Evolutionary conservation across 2,113 vertebrate genomes (phyloP).

Genomic region (Panurus biarmicus): DNA sequence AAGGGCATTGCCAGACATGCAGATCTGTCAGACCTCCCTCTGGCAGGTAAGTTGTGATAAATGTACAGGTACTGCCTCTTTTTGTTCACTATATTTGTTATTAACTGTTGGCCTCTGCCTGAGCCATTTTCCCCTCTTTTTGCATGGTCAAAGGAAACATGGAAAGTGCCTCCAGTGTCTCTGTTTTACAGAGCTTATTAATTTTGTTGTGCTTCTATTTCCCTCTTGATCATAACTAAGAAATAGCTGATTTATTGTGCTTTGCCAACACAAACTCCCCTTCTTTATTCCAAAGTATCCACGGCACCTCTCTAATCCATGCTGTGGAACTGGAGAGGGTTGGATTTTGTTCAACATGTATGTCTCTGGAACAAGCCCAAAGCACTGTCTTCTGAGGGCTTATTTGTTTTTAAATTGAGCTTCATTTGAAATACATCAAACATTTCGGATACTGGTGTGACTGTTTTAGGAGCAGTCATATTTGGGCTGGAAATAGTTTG

Average conservation of each 20-base stretch:
- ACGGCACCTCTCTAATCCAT: not conserved
- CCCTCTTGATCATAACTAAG: not conserved
- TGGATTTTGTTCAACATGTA: not conserved
- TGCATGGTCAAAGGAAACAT: not conserved
- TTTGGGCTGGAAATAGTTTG: slow-evolving; percentile 11
- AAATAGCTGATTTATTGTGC: not conserved
- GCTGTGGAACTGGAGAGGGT: not conserved
- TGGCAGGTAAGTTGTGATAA: slow-evolving; percentile 61
- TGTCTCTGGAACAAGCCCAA: not conserved
- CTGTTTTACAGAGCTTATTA: not conserved
- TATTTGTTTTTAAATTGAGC: slow-evolving; percentile 46
- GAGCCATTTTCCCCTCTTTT: not conserved
- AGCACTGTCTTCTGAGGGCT: slow-evolving; percentile 4
- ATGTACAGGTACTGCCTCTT: not conserved
- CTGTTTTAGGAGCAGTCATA: slow-evolving; percentile 8
- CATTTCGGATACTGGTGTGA: not conserved
- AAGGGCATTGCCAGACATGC: slow-evolving; percentile 48
- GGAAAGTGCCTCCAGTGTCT: not conserved
- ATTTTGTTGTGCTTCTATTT: not conserved
- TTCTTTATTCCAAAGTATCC: not conserved
- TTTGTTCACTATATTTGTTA: not conserved
- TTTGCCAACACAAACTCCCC: slow-evolving; percentile 33
- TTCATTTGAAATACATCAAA: slow-evolving; percentile 42
- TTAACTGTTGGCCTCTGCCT: not conserved
- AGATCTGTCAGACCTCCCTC: slow-evolving; percentile 71